A percentile compares a stretch with the other conserved stretches of the same genome.
These are phyloP conservation scores for Chelonia mydas DNA, from an alignment of 2,797 vertebrate species.

Conservation along the genomic window DNA sequence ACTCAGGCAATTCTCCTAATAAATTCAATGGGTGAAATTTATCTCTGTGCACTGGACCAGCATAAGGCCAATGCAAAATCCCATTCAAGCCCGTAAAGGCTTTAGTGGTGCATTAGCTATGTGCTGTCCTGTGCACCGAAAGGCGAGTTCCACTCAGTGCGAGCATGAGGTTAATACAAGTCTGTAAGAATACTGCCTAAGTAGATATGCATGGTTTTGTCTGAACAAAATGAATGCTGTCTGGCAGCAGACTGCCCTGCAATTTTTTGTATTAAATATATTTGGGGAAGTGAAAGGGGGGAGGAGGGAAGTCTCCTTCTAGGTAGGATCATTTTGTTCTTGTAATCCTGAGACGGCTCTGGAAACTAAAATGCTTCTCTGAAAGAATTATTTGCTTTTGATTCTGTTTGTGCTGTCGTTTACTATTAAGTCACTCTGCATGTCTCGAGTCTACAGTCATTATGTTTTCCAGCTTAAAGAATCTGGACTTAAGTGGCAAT, in stretches of 20 bases:
- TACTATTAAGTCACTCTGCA: not conserved
- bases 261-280: conserved; percentile 47
- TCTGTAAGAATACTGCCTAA: not conserved
- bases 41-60: not conserved
- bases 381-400: conserved; percentile 31
- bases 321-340: conserved; percentile 47
- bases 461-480: conserved; percentile 34
- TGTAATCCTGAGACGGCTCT: conserved; percentile 31
- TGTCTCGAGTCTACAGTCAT: conserved; percentile 2
- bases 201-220: conserved; percentile 59
- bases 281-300: conserved; percentile 17
- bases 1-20: not conserved
- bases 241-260: conserved; percentile 14
- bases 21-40: not conserved
- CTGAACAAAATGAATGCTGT: conserved; percentile 39
- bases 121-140: not conserved
- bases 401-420: not conserved
- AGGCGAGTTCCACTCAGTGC: not conserved
- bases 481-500: not conserved
- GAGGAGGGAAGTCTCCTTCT: conserved; percentile 25
- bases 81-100: not conserved
- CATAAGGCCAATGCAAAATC: not conserved
- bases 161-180: conserved; percentile 3
- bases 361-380: conserved; percentile 54
- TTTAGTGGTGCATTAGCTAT: not conserved